These are phyloP conservation scores for Nomada fabriciana DNA, from an alignment of 2,888 invertebrate genomes.

Conservation along the genomic window DNA sequence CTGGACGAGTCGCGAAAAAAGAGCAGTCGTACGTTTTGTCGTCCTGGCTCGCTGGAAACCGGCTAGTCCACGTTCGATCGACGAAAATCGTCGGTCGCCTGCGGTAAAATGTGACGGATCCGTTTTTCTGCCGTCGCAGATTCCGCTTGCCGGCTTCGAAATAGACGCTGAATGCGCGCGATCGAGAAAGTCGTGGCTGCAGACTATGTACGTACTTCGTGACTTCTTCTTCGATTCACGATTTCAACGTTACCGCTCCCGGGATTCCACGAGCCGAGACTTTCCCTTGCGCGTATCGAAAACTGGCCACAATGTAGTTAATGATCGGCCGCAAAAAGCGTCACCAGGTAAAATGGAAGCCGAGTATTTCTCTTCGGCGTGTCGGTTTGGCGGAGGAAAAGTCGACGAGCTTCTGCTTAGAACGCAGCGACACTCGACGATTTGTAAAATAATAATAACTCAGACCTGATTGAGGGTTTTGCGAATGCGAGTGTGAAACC, in stretches of 20 bases:
- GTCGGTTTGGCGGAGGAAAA: constrained; percentile 4
- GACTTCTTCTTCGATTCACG: constrained; percentile 59
- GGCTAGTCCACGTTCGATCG: neutral
- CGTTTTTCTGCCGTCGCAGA: neutral
- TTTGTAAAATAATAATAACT: no score
- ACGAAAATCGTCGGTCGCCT: neutral
- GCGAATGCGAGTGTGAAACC: no score
- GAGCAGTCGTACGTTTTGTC: constrained; percentile 1
- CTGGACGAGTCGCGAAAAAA: neutral
- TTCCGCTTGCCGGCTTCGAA: constrained; percentile 8
- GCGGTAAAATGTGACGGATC: neutral
- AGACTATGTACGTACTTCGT: constrained; percentile 20
- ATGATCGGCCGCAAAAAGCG: constrained; percentile 20
- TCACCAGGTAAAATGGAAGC: neutral
- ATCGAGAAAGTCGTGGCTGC: constrained; percentile 53
- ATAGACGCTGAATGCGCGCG: constrained; percentile 25
- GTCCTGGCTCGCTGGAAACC: neutral
- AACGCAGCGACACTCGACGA: neutral
- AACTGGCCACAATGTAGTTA: constrained; percentile 35
- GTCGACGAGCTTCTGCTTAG: neutral
- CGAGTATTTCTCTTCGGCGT: neutral
- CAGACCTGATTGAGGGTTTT: no score
- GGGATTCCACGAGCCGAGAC: constrained; percentile 52
- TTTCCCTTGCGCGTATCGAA: constrained; percentile 51
- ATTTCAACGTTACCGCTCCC: constrained; percentile 53